Conservation (phyloP, 2,113 vertebrate genomes). For the Ophthalmolycus amberensis region DNA sequence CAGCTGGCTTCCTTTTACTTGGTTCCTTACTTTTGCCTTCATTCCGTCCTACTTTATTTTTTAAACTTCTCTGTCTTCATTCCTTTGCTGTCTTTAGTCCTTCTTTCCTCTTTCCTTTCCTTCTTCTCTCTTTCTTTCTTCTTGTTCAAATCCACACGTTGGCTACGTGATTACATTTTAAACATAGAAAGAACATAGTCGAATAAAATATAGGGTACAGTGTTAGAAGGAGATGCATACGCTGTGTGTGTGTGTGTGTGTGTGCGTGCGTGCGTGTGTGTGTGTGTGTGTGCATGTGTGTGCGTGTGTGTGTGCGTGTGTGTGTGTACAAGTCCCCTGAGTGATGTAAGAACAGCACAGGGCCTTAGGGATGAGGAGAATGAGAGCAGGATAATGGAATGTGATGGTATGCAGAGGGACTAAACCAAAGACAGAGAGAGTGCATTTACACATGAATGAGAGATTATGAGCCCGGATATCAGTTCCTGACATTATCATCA, state of each 20-base stretch:
- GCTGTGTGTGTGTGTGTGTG: conserved; percentile 19
- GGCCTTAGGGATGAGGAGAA: conserved; percentile 58
- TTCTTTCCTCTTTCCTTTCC: neutral
- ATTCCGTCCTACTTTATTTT: neutral
- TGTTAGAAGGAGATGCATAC: conserved; percentile 5
- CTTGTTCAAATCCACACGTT: neutral
- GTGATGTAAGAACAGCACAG: conserved; percentile 57
- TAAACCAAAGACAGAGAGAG: conserved; percentile 22
- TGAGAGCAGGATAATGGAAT: conserved; percentile 62
- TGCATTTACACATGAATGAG: neutral
- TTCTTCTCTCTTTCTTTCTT: neutral
- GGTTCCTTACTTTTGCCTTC: neutral
- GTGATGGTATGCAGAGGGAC: conserved; percentile 13
- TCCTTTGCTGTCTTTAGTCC: neutral
- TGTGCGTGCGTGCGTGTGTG: conserved; percentile 8
- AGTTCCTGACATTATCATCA: neutral
- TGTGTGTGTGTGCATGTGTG: conserved; percentile 21
- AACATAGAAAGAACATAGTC: conserved; percentile 3
- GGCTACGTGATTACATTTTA: neutral
- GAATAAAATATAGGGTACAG: conserved; percentile 22
- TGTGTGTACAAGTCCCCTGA: conserved; percentile 31
- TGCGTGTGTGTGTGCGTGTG: conserved; percentile 13
- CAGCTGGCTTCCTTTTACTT: conserved; percentile 19
- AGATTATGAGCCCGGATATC: neutral
- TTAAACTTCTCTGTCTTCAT: neutral